Conservation (phyloP, 2,797 vertebrate genomes). For the Chloroceryle amazona region DNA sequence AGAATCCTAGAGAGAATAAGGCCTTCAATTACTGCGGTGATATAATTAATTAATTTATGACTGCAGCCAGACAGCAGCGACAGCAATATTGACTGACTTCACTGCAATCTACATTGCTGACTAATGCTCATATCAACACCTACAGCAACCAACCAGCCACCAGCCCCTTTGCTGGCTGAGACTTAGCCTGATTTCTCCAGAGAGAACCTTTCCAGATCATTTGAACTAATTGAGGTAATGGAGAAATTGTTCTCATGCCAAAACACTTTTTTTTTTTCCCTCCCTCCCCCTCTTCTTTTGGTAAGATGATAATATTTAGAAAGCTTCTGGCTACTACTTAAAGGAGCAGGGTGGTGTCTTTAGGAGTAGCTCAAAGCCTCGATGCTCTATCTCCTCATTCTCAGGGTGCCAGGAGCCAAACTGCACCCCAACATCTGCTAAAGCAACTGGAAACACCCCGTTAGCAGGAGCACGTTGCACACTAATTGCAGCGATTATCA, state of each 20-base stretch:
- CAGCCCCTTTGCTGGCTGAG: slow-evolving; percentile 57
- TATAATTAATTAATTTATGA: slow-evolving; percentile 77
- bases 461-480: slow-evolving; percentile 20
- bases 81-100: slow-evolving; percentile 77
- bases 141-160: slow-evolving; percentile 59
- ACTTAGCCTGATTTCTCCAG: slow-evolving; percentile 76
- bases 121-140: slow-evolving; percentile 85
- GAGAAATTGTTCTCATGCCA: slow-evolving; percentile 84
- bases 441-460: slow-evolving; percentile 43
- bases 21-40: slow-evolving; percentile 64
- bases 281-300: slow-evolving; percentile 27
- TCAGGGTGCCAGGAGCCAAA: not conserved
- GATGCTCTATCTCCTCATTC: not conserved
- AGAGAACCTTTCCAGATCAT: slow-evolving; percentile 84
- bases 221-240: slow-evolving; percentile 85
- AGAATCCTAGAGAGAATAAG: slow-evolving; percentile 27
- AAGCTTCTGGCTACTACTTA: slow-evolving; percentile 50
- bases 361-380: not conserved
- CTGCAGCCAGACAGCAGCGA: slow-evolving; percentile 57
- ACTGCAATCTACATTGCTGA: slow-evolving; percentile 78
- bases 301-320: slow-evolving; percentile 73
- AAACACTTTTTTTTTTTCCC: slow-evolving; percentile 52
- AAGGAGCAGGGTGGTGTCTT: not conserved
- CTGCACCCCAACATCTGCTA: slow-evolving; percentile 7
- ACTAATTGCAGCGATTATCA: slow-evolving; percentile 57